Evolutionary conservation across 2,888 invertebrate genomes (phyloP).

Genomic region (Zygogramma bicolorata): DNA sequence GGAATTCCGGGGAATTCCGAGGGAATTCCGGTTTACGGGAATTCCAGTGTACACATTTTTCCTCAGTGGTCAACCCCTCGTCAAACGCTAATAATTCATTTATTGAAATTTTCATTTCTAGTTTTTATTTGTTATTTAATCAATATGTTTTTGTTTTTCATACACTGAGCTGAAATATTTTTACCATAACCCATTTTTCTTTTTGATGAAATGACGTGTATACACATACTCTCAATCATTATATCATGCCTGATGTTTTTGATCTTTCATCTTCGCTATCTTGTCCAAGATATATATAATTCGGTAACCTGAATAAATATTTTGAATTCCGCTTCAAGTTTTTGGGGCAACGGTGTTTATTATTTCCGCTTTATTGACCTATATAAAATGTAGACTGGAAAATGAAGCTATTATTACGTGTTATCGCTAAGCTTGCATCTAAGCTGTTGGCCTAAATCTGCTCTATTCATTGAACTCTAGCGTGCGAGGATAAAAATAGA

Average conservation of each 20-base stretch:
- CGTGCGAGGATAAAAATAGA: background rate
- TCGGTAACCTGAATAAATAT: slow-evolving; percentile 19
- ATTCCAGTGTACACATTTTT: no score
- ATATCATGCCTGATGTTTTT: background rate
- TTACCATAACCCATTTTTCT: no score
- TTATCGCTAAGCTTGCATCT: background rate
- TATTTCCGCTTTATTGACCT: slow-evolving; percentile 16
- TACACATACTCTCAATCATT: background rate
- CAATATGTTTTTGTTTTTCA: no score
- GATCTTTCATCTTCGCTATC: background rate
- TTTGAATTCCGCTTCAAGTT: slow-evolving; percentile 4
- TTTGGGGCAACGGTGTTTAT: slow-evolving; percentile 16
- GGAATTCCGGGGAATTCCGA: no score
- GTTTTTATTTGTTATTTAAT: no score
- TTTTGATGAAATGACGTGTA: no score
- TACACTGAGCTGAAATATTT: no score
- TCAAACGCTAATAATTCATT: no score
- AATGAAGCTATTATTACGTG: background rate
- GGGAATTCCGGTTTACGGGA: no score
- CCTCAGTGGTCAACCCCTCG: no score
- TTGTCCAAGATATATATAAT: background rate
- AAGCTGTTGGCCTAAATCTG: background rate
- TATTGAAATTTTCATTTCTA: no score
- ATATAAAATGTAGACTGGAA: background rate
- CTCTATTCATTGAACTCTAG: background rate